These are phyloP conservation scores for Operophtera brumata DNA, from an alignment of 2,888 invertebrate species.

Conservation along the genomic window DNA sequence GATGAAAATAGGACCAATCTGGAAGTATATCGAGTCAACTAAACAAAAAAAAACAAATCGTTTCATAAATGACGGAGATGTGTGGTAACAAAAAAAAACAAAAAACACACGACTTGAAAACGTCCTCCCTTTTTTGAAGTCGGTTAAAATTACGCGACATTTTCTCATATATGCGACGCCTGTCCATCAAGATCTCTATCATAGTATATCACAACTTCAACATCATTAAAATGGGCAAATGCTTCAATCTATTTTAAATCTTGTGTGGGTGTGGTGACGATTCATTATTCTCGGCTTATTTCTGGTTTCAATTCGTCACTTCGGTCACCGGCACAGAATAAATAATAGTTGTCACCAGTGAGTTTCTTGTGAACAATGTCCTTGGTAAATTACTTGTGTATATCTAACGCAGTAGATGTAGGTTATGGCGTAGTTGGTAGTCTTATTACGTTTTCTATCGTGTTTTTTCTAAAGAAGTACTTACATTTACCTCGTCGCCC, in stretches of 20 bases:
- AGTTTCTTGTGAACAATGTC: conserved; percentile 31
- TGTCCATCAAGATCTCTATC: conserved; percentile 35
- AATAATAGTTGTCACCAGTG: conserved; percentile 52
- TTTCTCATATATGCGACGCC: conserved; percentile 37
- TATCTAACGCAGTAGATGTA: conserved; percentile 1
- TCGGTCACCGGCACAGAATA: conserved; percentile 52
- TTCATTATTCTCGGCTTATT: conserved; percentile 50
- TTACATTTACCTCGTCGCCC: neutral
- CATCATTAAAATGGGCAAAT: conserved; percentile 20
- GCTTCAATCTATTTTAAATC: conserved; percentile 51
- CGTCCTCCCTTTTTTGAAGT: too few species aligned
- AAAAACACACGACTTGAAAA: too few species aligned
- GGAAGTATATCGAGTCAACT: too few species aligned
- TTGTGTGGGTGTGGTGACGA: conserved; percentile 54
- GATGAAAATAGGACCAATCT: too few species aligned
- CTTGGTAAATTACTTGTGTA: conserved; percentile 31
- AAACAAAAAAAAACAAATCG: too few species aligned
- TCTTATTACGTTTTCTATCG: conserved; percentile 7
- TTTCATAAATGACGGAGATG: too few species aligned
- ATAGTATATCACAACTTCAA: conserved; percentile 12
- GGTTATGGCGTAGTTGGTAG: conserved; percentile 41
- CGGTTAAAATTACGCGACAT: conserved; percentile 30
- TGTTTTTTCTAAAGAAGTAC: neutral
- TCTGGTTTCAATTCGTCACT: conserved; percentile 54
- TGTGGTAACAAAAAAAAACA: too few species aligned